Base-by-base conservation (phyloP, 2,888 invertebrate species). In the Zaprionus bogoriensis region DNA sequence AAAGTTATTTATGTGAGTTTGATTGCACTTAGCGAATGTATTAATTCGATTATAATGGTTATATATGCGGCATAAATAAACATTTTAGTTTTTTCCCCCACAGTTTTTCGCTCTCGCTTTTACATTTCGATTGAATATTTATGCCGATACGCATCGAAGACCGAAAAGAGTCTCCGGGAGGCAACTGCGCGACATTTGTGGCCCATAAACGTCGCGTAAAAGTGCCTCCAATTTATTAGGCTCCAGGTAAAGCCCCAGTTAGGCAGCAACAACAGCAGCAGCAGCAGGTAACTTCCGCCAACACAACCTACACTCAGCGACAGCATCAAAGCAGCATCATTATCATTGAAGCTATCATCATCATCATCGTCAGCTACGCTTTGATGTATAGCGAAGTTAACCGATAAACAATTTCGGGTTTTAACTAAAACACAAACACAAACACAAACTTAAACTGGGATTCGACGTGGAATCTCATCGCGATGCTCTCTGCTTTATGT, bases 31-130 rank as follows among this genome's bases (percentile, higher is more conserved):
- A 68, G 74, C 63, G 80, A 81, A 86, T 83, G 83, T 86, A 76
- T 85, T 86, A 86, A 86, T 80, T 82, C 68, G 80, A 80, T 86
- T 80, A 80, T 80, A 79, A 86, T 86, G 70, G 61, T 78, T 85
- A 83, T 74, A 85, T 78, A 78, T 69, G 78, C 67, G 46, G 64
- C 80, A 79, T 82, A 83, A 86, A 85, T 69, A 74, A 75, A 54
- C 65, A 63, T 59, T 66, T 46, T 39, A 12, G 6, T 20, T 32
- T 22, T 19, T 55, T 39, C 30, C 30, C 20, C 44, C 10, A 9
- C 27, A 10, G 20, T 20, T 41, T 41, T 41, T 17, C 6, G 41
- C 41, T 48, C 59, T 42, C 50, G 39, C 22, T 48, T 66, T 46
- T 50, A 50, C 32, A 50, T 58, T 20, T 48, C 47, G 25, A 44